phyloP scores from a whole-genome alignment of 2,797 vertebrate genomes.

The Eutrigla gurnardus region DNA sequence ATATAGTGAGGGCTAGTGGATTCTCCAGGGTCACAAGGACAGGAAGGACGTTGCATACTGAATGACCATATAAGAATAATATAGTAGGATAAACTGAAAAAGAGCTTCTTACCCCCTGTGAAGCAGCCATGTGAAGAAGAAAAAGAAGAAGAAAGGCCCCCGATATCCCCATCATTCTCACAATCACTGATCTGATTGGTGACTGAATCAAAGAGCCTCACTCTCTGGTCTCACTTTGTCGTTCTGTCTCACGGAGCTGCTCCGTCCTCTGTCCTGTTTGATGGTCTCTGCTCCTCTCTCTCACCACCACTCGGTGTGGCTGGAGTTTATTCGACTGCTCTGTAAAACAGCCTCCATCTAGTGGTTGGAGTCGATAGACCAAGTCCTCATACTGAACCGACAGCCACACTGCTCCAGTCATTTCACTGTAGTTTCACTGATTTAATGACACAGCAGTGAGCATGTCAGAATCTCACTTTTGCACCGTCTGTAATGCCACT shows the following conservation, averaged over 20 bases:
- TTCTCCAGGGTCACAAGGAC: neutral
- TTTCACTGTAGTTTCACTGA: no score
- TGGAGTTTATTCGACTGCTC: neutral
- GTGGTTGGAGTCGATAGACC: conserved; percentile 4
- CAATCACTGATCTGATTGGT: neutral
- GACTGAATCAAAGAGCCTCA: neutral
- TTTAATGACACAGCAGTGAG: no score
- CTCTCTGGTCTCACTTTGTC: conserved; percentile 11
- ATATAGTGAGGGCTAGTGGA: neutral
- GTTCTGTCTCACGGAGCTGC: neutral
- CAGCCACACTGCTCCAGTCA: no score
- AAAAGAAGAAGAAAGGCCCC: conserved; percentile 51
- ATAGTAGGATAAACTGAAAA: neutral
- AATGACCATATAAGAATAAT: neutral
- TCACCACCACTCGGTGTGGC: neutral
- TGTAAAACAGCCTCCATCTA: conserved; percentile 19
- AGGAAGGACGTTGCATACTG: neutral
- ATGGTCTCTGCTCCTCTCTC: neutral
- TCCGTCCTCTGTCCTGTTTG: neutral
- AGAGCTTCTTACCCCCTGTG: conserved; percentile 49
- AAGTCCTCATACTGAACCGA: neutral
- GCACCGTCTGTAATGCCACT: no score
- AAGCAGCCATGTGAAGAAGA: conserved; percentile 52
- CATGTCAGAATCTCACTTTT: no score
- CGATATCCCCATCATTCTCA: conserved; percentile 28